Base-by-base conservation (phyloP, 2,888 invertebrate genomes). In the Dicyrtoma fusca region DNA sequence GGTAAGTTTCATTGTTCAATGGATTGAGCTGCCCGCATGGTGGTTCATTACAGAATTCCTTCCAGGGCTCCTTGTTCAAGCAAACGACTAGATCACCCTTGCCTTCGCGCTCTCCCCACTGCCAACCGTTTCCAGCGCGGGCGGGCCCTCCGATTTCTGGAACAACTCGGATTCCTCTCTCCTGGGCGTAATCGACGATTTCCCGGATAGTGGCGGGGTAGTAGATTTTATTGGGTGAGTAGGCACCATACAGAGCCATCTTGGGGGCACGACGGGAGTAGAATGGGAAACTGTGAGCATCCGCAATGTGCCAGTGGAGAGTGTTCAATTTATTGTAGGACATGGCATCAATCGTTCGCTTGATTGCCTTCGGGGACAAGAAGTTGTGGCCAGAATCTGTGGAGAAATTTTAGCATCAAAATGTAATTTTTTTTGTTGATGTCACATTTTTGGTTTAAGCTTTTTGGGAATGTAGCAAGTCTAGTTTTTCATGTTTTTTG, bases 251-350 rank as follows among this genome's bases (percentile, higher is more conserved):
- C 88, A 87, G 88, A 1, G 91, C 88, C 85, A 94, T 87, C 81
- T 90, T 88, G 0, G 92, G 92, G 21, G 91, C 88, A 51, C 89
- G 86, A n/a, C 86, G 86, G 0, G 91, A 89, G 81, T 91, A 90
- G 81, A 95, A 86, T 0, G 97, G 96, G 84, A 96, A 97, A 81
- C 95, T 95, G 79, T 96, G 95, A 0, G 93, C 89, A 84, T 97
- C 97, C 0, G 92, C 91, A 0, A 89, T 89, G 82, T 94, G 93
- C 95, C 96, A 97, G 82, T 97, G 97, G 57, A 97, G 88, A 0
- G 94, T 92, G 82, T 97, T 97, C 86, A 97, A 84, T 84, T 97
- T 97, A 63, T 90, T 90, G 19, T 91, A 88, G 1, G 92, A 90
- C 91, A 97, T 93, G 1, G 89, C 95, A 80, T 95, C 91, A 77